Conservation (phyloP, 2,797 vertebrate species). For the Acanthurus lineatus region DNA sequence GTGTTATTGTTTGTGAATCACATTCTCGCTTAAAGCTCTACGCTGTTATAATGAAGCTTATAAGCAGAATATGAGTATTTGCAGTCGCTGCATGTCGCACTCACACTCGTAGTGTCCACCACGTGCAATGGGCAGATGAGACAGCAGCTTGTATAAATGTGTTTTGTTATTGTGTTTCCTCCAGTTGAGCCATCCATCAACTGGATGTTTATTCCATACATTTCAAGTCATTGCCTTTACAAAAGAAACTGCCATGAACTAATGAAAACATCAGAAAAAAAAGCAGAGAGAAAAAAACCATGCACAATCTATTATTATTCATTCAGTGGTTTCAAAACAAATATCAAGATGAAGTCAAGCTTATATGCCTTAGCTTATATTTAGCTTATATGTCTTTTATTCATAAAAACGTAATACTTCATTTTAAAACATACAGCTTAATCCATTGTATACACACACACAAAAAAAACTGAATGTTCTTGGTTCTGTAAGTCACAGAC, state of each 20-base stretch:
- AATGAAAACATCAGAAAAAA: constrained; percentile 1
- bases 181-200: neutral
- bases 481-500: constrained; percentile 16
- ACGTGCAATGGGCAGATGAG: neutral
- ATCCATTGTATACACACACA: neutral
- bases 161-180: constrained; percentile 14
- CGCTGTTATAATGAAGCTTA: neutral
- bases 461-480: neutral
- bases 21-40: neutral
- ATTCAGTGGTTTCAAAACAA: constrained; percentile 2
- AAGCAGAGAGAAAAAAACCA: neutral
- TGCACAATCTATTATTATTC: neutral
- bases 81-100: neutral
- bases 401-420: neutral
- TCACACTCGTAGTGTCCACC: neutral
- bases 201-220: neutral
- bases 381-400: neutral
- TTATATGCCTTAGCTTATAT: too few species aligned
- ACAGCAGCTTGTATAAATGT: constrained; percentile 4
- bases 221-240: neutral
- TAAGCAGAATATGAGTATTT: neutral
- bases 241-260: neutral
- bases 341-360: neutral
- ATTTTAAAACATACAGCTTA: neutral
- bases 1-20: neutral